Evolutionary conservation across 2,888 invertebrate species (phyloP).

Genomic region (Phymatocera aterrima): DNA sequence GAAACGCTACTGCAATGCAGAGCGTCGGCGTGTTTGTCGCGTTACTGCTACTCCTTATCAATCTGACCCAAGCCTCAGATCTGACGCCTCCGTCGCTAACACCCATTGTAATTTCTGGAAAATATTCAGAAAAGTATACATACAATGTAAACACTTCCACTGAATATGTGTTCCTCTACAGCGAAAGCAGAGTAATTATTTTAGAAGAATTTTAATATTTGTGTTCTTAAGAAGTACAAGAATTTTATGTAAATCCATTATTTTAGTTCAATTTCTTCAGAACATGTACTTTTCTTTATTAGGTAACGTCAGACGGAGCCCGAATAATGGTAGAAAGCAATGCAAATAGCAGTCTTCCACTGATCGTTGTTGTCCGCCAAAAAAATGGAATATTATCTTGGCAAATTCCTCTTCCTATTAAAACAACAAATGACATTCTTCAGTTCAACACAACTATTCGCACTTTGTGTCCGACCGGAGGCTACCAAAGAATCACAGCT

Average conservation of each 20-base stretch:
- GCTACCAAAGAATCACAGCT: conserved; percentile 68
- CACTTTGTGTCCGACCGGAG: conserved; percentile 80
- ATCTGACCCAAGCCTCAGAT: conserved; percentile 38
- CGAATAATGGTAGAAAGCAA: conserved; percentile 69
- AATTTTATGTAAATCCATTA: neutral
- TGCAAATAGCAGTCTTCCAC: conserved; percentile 79
- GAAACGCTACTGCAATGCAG: conserved; percentile 17
- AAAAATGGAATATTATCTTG: conserved; percentile 87
- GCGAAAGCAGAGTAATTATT: conserved; percentile 62
- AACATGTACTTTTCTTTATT: neutral
- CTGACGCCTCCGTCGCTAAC: conserved; percentile 55
- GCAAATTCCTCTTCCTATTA: conserved; percentile 84
- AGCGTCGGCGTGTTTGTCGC: conserved; percentile 23
- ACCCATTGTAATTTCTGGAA: conserved; percentile 63
- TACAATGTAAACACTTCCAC: conserved; percentile 60
- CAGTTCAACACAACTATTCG: conserved; percentile 71
- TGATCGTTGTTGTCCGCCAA: conserved; percentile 86
- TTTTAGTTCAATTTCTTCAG: conserved; percentile 7
- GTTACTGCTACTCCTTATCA: conserved; percentile 29
- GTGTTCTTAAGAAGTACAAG: neutral
- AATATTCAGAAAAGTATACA: conserved; percentile 59
- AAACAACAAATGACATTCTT: conserved; percentile 61
- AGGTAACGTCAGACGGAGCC: conserved; percentile 60
- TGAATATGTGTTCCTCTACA: conserved; percentile 70
- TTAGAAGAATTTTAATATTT: conserved; percentile 7